phyloP scores from a whole-genome alignment of 2,797 vertebrate genomes.

The Gymnoscopelus braueri region DNA sequence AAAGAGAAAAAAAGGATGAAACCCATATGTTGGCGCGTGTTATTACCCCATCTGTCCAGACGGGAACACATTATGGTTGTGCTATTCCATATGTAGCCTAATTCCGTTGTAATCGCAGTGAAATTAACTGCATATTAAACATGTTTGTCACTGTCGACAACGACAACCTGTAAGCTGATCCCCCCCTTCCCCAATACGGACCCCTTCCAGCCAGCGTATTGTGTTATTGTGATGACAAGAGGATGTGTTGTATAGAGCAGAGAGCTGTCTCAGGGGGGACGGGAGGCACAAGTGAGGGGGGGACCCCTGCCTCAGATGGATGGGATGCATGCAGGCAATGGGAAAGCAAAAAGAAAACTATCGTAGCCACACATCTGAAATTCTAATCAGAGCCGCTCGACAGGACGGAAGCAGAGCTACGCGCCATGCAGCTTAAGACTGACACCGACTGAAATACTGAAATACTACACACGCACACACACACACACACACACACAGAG shows the following conservation, averaged over 20 bases:
- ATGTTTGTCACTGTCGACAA: slow-evolving; percentile 27
- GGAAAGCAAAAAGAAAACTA: slow-evolving; percentile 57
- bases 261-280: slow-evolving; percentile 28
- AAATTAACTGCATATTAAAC: slow-evolving; percentile 34
- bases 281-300: slow-evolving; percentile 23
- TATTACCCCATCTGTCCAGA: slow-evolving; percentile 58
- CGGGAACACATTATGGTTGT: slow-evolving; percentile 34
- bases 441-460: slow-evolving; percentile 33
- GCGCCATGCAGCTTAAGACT: slow-evolving; percentile 26
- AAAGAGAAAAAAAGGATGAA: slow-evolving; percentile 22
- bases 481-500: not conserved
- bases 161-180: slow-evolving; percentile 27
- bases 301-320: slow-evolving; percentile 32
- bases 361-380: slow-evolving; percentile 71
- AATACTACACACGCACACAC: slow-evolving; percentile 9
- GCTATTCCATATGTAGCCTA: slow-evolving; percentile 49
- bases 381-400: slow-evolving; percentile 76
- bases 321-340: slow-evolving; percentile 37
- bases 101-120: slow-evolving; percentile 54
- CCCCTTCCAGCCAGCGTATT: not conserved
- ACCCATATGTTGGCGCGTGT: slow-evolving; percentile 48
- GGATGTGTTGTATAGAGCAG: slow-evolving; percentile 11
- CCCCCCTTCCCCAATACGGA: not conserved
- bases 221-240: slow-evolving; percentile 21
- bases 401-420: slow-evolving; percentile 51